phyloP scores from a whole-genome alignment of 2,113 vertebrate species.

The Caranx melampygus region DNA sequence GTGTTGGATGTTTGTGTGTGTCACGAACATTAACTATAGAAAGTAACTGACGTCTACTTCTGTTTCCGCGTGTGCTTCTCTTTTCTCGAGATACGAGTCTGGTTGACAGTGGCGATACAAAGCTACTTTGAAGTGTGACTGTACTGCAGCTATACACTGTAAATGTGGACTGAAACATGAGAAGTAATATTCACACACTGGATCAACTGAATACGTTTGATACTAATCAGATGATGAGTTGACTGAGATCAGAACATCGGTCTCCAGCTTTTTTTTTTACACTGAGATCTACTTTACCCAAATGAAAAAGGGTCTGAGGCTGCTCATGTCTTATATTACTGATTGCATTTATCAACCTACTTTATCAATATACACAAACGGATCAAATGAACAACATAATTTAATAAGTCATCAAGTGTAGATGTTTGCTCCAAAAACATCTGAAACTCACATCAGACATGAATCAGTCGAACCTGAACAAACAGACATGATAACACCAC shows the following conservation, averaged over 20 bases:
- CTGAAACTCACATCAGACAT: too few relatives aligned
- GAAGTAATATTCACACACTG: not conserved
- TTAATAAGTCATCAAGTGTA: too few relatives aligned
- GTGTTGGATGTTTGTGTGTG: conserved; percentile 11
- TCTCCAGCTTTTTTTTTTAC: too few relatives aligned
- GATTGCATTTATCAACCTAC: too few relatives aligned
- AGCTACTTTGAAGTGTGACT: not conserved
- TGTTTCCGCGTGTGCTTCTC: not conserved
- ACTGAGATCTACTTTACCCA: too few relatives aligned
- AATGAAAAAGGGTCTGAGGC: too few relatives aligned
- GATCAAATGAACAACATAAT: too few relatives aligned
- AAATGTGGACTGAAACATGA: not conserved
- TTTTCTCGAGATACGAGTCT: not conserved
- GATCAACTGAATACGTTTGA: not conserved
- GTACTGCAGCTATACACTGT: not conserved
- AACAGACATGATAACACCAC: too few relatives aligned
- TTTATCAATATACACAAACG: too few relatives aligned
- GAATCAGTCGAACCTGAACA: too few relatives aligned
- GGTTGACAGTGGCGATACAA: not conserved
- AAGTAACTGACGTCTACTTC: not conserved
- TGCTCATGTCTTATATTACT: too few relatives aligned
- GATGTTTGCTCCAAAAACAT: too few relatives aligned
- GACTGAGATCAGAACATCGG: not conserved
- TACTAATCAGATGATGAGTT: not conserved
- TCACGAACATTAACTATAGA: not conserved